A percentile compares a stretch with the other conserved stretches of the same genome.
phyloP scores from a whole-genome alignment of 1,140 invertebrate genomes.

The Grapholita molesta region DNA sequence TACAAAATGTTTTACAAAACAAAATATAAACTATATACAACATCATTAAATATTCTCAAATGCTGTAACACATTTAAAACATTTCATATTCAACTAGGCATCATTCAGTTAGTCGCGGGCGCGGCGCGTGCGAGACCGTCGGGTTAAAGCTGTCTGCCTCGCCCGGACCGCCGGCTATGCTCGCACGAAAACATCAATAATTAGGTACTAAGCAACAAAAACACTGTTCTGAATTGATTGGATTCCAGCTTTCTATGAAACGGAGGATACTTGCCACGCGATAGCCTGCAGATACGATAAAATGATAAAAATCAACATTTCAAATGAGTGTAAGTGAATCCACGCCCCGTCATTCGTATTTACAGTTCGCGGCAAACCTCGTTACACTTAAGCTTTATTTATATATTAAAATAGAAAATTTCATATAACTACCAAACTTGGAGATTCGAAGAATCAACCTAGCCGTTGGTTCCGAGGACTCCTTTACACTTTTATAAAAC shows the following conservation, averaged over 20 bases:
- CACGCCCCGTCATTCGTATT: conserved; percentile 37
- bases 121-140: conserved; percentile 29
- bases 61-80: conserved; percentile 78
- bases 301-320: conserved; percentile 28
- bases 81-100: conserved; percentile 76
- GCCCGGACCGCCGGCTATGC: conserved; percentile 23
- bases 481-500: conserved; percentile 62
- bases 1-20: conserved; percentile 74
- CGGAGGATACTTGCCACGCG: not conserved
- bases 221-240: conserved; percentile 33
- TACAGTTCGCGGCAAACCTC: conserved; percentile 31
- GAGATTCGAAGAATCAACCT: conserved; percentile 64
- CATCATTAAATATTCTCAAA: conserved; percentile 77
- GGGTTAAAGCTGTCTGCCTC: conserved; percentile 20
- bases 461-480: conserved; percentile 35
- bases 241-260: conserved; percentile 2
- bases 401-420: conserved; percentile 77
- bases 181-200: conserved; percentile 33
- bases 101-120: conserved; percentile 62
- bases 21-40: conserved; percentile 78
- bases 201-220: conserved; percentile 60
- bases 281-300: conserved; percentile 26
- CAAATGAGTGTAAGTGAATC: conserved; percentile 25
- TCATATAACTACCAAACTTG: conserved; percentile 68
- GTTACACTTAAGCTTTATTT: conserved; percentile 46